Conservation (phyloP, 2,888 invertebrate genomes). For the Odontocerum albicorne region DNA sequence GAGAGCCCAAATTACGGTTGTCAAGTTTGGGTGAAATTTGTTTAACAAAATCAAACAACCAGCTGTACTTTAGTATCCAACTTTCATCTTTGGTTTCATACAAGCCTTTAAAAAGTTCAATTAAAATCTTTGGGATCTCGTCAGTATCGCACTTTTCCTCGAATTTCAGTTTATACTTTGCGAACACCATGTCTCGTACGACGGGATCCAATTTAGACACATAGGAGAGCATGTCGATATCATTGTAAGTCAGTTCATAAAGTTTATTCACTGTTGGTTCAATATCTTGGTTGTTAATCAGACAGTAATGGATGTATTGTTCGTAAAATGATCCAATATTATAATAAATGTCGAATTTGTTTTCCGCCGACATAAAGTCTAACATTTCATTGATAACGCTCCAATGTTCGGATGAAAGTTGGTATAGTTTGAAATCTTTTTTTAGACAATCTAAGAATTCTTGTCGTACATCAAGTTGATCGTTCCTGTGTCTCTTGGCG, state of each 20-base stretch:
- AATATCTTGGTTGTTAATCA: conserved; percentile 14
- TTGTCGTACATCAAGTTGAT: conserved; percentile 35
- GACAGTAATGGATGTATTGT: conserved; percentile 22
- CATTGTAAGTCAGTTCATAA: conserved; percentile 18
- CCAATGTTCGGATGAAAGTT: conserved; percentile 40
- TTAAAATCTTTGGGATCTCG: no score
- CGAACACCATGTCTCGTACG: conserved; percentile 38
- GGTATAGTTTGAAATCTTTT: conserved; percentile 36
- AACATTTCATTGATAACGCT: conserved; percentile 39
- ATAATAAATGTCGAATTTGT: conserved; percentile 23
- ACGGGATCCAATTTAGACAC: conserved; percentile 38
- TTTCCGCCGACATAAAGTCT: conserved; percentile 27
- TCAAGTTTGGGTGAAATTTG: conserved; percentile 29
- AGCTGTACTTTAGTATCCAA: no score
- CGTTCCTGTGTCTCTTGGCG: conserved; percentile 42
- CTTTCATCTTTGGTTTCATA: no score
- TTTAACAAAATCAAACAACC: conserved; percentile 28
- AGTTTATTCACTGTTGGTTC: conserved; percentile 20
- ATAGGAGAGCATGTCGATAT: conserved; percentile 14
- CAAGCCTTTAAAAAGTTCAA: no score
- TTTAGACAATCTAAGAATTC: conserved; percentile 31
- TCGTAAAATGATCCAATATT: conserved; percentile 1
- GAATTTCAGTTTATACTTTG: conserved; percentile 10
- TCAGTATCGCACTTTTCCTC: no score
- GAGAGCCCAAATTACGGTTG: no score